Base-by-base conservation (phyloP, 2,888 invertebrate species). In the Pristionchus arcanus region DNA sequence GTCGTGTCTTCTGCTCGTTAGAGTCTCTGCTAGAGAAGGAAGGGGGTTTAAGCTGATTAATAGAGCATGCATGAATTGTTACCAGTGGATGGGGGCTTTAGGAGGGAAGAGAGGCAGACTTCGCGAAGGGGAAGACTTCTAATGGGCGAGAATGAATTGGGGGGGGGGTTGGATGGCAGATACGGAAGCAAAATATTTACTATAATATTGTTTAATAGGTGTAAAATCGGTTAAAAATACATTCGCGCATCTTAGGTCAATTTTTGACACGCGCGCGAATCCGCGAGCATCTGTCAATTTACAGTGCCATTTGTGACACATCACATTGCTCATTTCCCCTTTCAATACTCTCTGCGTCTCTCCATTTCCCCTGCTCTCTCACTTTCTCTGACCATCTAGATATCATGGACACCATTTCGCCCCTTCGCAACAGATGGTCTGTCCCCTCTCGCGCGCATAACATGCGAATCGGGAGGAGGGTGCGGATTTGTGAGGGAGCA, bases 1-100 rank as follows among this genome's bases (percentile, higher is more conserved):
- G 21, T 81, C 49, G 49, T 81, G n/a, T 81, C 28, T 81, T 28
- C n/a, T 49, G 13, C 74, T 77, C 25, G 42, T 77, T 42, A 25
- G n/a, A 77, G 49, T 71, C 71, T 71, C 31, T 13, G 31, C 15
- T 15, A 31, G 71, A 31, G 16, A 25, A 71, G 71, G 34, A 49
- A 42, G 49, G 81, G 81, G 81, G 81, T 28, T 49, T 81, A 81
- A 49, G 81, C 81, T 81, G 81, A 81, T 81, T 81, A 81, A 81
- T 81, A 49, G 81, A 81, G 81, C 81, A 81, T 81, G 81, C 81
- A 81, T 81, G 81, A 81, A 81, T 81, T 81, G 81, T 81, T 81
- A 81, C 81, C 81, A 81, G 81, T 19, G 77, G 49, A 49, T 42
- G 81, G 16, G 71, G 63, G 63, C 63, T 71, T 71, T 71, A 71